Percentiles rank a stretch among this genome's conserved stretches.
These are phyloP conservation scores for Clarias gariepinus DNA, from an alignment of 2,113 vertebrate genomes.

Conservation along the genomic window DNA sequence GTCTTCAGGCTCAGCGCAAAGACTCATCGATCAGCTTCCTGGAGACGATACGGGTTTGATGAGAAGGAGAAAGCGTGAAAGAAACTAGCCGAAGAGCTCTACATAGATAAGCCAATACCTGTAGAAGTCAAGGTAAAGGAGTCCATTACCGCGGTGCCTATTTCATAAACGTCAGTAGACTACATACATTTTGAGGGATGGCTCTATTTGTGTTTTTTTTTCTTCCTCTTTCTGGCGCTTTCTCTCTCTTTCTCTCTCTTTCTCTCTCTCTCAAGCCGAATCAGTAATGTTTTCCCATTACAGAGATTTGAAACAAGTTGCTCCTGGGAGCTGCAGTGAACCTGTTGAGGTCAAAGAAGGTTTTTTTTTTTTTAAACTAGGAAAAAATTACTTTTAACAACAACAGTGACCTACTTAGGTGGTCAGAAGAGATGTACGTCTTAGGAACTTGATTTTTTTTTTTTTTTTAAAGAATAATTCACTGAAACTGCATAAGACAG, in stretches of 20 bases:
- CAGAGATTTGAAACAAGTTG: conserved; percentile 28
- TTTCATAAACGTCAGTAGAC: conserved; percentile 52
- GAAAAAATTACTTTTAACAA: background rate
- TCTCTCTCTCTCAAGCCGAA: conserved; percentile 14
- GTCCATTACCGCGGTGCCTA: conserved; percentile 49
- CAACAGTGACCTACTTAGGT: background rate
- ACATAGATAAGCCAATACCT: conserved; percentile 39
- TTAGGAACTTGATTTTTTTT: background rate
- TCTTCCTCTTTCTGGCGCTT: background rate
- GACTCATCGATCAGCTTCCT: conserved; percentile 39
- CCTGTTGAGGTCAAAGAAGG: conserved; percentile 22
- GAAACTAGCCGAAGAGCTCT: conserved; percentile 32
- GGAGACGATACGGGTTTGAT: conserved; percentile 37
- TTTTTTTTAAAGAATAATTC: background rate
- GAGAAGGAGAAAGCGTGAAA: conserved; percentile 45
- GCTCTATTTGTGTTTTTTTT: conserved; percentile 50
- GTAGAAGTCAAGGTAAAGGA: conserved; percentile 58
- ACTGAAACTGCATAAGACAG: conserved; percentile 38
- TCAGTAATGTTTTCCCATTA: conserved; percentile 44
- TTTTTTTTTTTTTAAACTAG: background rate
- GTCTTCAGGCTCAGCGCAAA: background rate
- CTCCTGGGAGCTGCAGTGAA: background rate
- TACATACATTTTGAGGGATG: conserved; percentile 53
- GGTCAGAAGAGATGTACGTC: too few species aligned
- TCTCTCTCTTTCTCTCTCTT: background rate